Conservation (phyloP, 2,888 invertebrate genomes). For the Malthinus seriepunctatus region DNA sequence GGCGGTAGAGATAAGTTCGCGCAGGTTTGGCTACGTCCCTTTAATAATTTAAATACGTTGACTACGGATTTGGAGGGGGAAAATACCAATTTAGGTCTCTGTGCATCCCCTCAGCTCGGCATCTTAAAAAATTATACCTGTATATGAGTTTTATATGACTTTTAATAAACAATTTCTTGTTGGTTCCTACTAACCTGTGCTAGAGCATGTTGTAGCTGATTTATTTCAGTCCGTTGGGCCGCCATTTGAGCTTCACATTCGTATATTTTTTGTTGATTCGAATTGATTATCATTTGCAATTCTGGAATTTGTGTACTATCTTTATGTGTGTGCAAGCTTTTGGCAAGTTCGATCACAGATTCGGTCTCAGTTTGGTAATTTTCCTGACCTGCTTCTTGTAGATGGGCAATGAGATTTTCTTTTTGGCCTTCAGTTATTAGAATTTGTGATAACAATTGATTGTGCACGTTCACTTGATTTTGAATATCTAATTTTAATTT, state of each 20-base stretch:
- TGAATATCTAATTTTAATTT: constrained; percentile 30
- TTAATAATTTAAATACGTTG: no score
- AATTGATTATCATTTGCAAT: constrained; percentile 32
- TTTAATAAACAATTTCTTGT: no score
- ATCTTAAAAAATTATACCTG: no score
- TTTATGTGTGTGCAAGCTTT: constrained; percentile 25
- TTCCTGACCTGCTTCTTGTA: constrained; percentile 28
- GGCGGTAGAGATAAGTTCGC: no score
- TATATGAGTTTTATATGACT: no score
- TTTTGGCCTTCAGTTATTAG: constrained; percentile 42
- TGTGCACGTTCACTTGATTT: constrained; percentile 32
- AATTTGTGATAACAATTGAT: constrained; percentile 33
- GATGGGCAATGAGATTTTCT: constrained; percentile 51
- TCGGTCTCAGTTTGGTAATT: constrained; percentile 31
- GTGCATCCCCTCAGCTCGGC: no score
- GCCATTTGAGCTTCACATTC: constrained; percentile 35
- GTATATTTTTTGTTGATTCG: constrained; percentile 17
- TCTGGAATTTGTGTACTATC: constrained; percentile 24
- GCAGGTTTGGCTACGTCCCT: no score
- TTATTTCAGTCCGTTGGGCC: constrained; percentile 27
- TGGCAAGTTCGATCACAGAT: constrained; percentile 32
- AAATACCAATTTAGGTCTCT: no score
- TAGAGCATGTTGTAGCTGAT: constrained; percentile 29
- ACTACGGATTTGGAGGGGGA: no score
- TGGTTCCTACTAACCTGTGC: constrained; percentile 28